Evolutionary conservation across 2,888 invertebrate genomes (phyloP), one percentile per base, ranked within the genome.

Genomic region (Hydraecia micacea): DNA sequence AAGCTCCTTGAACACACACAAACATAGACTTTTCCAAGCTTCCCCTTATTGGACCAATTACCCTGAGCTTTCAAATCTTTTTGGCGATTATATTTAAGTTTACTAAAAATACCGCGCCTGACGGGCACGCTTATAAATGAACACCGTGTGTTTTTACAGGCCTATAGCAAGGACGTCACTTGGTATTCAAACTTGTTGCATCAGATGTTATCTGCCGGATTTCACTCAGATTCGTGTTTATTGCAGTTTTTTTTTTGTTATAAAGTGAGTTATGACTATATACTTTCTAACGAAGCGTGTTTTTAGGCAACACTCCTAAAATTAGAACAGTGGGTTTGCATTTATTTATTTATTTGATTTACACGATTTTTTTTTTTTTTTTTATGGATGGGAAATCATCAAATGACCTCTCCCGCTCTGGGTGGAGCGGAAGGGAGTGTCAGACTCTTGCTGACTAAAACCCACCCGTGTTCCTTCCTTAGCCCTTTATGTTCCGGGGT

Each of bases 241-340:
- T 90, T 88, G 85, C 84, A 83, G 79, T 69, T 70, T 78, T 32
- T 78, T 85, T 72, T 85, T 85, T 66, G 86, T 74, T 74, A 77
- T 58, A 83, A 72, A 28, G 52, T 79, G 52, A 83, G 78, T 84
- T 82, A 76, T 72, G 85, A 76, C 87, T 81, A n/a, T n/a, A n/a
- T n/a, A 88, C 92, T 93, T 93, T 92, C 92, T 93, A 91, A 86
- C 83, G 75, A 62, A 83, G 63, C 81, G 42, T 73, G 82, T 73
- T 83, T 78, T 76, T 72, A 52, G 25, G 68, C 42, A 32, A 87
- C 55, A 13, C 66, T 71, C 18, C 25, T 70, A n/a, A 69, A 79
- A 67, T 79, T 28, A 8, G 58, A 73, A 75, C 83, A 8, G 28
- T 32, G 21, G 36, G 28, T 74, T 86, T 39, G 15, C 28, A n/a